Evolutionary conservation across 1,140 invertebrate species (phyloP).

Genomic region (Battus philenor): DNA sequence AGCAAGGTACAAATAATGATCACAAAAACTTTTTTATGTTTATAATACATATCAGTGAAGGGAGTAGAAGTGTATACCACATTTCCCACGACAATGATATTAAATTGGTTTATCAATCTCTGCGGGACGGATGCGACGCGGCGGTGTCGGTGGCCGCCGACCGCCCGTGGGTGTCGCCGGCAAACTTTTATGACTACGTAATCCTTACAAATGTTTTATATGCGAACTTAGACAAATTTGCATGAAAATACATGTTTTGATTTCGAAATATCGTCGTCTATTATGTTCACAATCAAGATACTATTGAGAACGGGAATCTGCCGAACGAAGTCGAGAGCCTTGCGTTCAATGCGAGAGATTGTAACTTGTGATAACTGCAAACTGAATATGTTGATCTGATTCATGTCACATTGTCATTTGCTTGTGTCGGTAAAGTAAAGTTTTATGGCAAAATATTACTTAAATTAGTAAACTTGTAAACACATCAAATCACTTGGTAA

Average conservation of each 20-base stretch:
- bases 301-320: not conserved
- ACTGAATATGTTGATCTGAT: conserved; percentile 4
- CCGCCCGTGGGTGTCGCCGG: conserved; percentile 34
- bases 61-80: conserved; percentile 24
- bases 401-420: conserved; percentile 6
- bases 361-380: not conserved
- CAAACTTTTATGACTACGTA: conserved; percentile 5
- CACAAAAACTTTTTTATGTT: no score
- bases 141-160: conserved; percentile 42
- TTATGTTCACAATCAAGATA: conserved; percentile 11
- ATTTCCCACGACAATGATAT: conserved; percentile 69
- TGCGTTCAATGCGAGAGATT: conserved; percentile 4
- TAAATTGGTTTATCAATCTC: conserved; percentile 65
- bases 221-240: not conserved
- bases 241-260: conserved; percentile 2
- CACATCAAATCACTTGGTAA: no score
- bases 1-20: no score
- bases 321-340: not conserved
- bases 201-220: conserved; percentile 24
- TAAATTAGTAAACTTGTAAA: no score
- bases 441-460: no score
- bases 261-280: conserved; percentile 1
- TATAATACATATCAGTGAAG: not conserved
- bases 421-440: not conserved
- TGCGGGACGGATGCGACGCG: conserved; percentile 53